These are phyloP conservation scores for Leptocoma aspasia DNA, from an alignment of 2,113 vertebrate genomes.

Conservation along the genomic window DNA sequence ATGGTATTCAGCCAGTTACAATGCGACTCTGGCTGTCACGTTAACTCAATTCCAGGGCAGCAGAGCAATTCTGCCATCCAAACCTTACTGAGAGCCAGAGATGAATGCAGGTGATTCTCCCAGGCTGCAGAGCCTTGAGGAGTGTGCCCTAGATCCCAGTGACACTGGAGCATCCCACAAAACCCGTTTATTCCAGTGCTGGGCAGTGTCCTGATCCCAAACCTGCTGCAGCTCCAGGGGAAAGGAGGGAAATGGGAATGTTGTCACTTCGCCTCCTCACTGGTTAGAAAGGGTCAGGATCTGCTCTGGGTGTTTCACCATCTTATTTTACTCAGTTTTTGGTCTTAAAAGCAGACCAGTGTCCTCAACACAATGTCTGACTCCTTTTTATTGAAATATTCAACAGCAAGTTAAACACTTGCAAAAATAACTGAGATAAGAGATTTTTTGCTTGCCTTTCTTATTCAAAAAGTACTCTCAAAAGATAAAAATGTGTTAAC, in stretches of 20 bases:
- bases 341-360: not conserved
- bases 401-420: not conserved
- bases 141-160: not conserved
- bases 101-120: conserved; percentile 27
- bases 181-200: not conserved
- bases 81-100: conserved; percentile 40
- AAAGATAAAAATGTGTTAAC: not conserved
- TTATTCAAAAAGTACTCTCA: not conserved
- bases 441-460: not conserved
- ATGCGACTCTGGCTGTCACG: conserved; percentile 29
- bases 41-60: conserved; percentile 62
- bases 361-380: not conserved
- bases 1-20: conserved; percentile 56
- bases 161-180: not conserved
- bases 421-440: not conserved
- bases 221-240: not conserved
- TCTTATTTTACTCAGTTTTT: not conserved
- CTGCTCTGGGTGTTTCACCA: not conserved
- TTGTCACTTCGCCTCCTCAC: not conserved
- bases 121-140: not conserved
- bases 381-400: not conserved
- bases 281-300: not conserved
- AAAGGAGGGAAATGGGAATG: not conserved
- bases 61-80: conserved; percentile 50
- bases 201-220: not conserved